Conservation (phyloP, 2,888 invertebrate genomes). For the Graphium colonna region DNA sequence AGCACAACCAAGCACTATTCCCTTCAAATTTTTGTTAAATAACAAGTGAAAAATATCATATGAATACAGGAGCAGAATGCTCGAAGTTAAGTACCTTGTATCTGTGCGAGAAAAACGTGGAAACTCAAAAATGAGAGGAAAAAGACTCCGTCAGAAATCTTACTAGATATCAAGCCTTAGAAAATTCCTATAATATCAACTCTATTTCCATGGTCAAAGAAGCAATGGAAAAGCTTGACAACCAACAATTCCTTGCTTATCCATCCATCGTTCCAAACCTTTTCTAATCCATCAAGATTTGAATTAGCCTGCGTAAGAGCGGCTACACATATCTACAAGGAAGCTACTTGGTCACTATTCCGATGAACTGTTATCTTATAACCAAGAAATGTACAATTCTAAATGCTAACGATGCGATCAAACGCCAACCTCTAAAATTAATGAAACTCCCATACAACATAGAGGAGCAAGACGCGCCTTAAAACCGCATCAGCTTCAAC, state of each 20-base stretch:
- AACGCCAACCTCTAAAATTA: conserved; percentile 6
- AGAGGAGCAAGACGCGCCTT: no score
- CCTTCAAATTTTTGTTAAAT: neutral
- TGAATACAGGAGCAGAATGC: neutral
- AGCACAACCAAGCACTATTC: neutral
- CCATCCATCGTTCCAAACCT: no score
- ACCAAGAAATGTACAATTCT: neutral
- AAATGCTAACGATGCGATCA: no score
- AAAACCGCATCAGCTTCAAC: no score
- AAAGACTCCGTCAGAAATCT: neutral
- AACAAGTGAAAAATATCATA: neutral
- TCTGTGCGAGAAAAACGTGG: no score
- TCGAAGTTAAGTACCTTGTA: no score
- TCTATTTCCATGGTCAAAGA: neutral
- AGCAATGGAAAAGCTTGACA: neutral
- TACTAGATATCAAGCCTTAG: no score
- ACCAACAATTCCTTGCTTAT: neutral
- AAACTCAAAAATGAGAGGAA: no score
- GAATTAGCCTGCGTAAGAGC: neutral
- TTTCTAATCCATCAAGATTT: neutral
- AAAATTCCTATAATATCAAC: no score
- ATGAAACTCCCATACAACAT: no score
- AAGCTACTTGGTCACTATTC: neutral
- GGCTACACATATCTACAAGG: neutral
- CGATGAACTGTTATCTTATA: neutral